phyloP scores from a whole-genome alignment of 2,113 vertebrate species.

The Syngnathus typhle region DNA sequence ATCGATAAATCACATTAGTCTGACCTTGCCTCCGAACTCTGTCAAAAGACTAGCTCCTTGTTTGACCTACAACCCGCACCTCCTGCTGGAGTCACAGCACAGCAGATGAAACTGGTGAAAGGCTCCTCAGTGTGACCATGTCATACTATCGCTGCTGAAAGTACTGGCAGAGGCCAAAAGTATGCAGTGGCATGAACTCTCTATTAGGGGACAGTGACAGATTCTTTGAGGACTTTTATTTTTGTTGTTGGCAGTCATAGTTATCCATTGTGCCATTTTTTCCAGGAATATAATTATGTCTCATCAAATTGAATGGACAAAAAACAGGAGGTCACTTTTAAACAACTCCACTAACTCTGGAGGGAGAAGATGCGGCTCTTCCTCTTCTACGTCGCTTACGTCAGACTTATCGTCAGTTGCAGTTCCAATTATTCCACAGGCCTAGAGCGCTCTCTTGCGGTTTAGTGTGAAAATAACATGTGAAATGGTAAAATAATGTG shows the following conservation, averaged over 20 bases:
- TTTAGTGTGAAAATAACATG: too few species aligned
- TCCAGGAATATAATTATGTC: constrained; percentile 24
- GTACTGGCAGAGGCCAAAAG: constrained; percentile 39
- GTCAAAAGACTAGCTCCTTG: constrained; percentile 62
- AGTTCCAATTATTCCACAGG: too few species aligned
- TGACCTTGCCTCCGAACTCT: constrained; percentile 45
- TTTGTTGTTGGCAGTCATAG: not conserved
- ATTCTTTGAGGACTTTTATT: constrained; percentile 45
- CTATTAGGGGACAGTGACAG: constrained; percentile 26
- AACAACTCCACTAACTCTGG: too few species aligned
- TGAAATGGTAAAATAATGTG: too few species aligned
- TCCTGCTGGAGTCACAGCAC: constrained; percentile 56
- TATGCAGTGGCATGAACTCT: constrained; percentile 60
- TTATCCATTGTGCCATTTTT: constrained; percentile 6
- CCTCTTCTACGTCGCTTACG: too few species aligned
- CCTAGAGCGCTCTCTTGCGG: too few species aligned
- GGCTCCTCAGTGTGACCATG: constrained; percentile 60
- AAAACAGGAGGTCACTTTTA: too few species aligned
- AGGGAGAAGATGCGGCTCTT: too few species aligned
- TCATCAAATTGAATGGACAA: constrained; percentile 19
- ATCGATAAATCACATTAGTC: constrained; percentile 66
- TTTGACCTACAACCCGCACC: constrained; percentile 64
- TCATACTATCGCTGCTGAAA: constrained; percentile 50
- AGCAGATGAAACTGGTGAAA: constrained; percentile 66
- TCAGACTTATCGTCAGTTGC: too few species aligned